phyloP scores from a whole-genome alignment of 2,888 invertebrate genomes.

The Athalia cordata region DNA sequence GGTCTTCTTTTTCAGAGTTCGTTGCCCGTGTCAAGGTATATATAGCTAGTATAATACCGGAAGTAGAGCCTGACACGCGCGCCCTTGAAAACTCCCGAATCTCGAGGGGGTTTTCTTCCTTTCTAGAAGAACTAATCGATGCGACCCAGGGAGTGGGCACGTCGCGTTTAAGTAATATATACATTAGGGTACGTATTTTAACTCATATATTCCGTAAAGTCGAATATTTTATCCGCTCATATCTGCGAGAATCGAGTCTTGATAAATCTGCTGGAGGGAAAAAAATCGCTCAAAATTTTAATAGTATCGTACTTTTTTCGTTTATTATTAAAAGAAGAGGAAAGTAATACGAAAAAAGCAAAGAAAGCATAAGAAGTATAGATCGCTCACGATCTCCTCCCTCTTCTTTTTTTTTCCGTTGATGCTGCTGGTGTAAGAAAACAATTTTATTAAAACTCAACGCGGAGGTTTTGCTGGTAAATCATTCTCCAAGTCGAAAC shows the following conservation, averaged over 20 bases:
- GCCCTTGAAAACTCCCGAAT: constrained; percentile 13
- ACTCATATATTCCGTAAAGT: too few relatives aligned
- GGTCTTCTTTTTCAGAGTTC: too few relatives aligned
- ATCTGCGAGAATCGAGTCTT: not conserved
- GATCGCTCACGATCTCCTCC: constrained; percentile 20
- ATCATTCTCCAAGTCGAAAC: constrained; percentile 47
- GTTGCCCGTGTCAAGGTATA: too few relatives aligned
- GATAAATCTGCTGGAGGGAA: not conserved
- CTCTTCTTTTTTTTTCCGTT: not conserved
- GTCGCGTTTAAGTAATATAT: too few relatives aligned
- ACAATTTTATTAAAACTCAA: constrained; percentile 56
- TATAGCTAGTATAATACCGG: not conserved
- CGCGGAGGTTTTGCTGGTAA: constrained; percentile 25
- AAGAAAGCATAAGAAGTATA: not conserved
- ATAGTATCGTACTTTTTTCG: not conserved
- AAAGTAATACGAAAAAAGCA: not conserved
- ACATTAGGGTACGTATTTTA: too few relatives aligned
- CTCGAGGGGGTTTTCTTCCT: not conserved
- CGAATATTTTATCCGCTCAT: not conserved
- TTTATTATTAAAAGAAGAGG: constrained; percentile 7
- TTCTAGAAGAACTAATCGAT: constrained; percentile 12
- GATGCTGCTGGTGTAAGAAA: constrained; percentile 27
- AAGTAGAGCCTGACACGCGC: not conserved
- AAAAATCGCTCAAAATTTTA: constrained; percentile 1
- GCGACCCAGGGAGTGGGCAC: not conserved